Base-by-base conservation (phyloP, 2,888 invertebrate genomes). In the Adela reaumurella region DNA sequence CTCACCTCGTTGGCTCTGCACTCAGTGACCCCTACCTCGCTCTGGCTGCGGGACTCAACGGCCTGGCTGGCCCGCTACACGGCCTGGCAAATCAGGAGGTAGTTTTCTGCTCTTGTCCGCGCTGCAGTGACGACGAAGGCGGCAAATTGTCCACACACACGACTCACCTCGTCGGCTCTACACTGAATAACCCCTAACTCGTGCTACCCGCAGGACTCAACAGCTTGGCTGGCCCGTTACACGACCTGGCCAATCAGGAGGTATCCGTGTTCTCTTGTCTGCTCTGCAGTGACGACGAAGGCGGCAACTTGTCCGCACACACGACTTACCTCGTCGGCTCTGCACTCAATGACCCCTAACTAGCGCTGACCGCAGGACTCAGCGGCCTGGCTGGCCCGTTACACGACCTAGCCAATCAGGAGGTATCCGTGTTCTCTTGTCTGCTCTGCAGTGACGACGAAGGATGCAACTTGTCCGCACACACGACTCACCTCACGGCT, bases 241-340 rank as follows among this genome's bases (percentile, higher is more conserved):
- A n/a, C n/a, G n/a, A n/a, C n/a, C n/a, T n/a, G n/a, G n/a, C n/a
- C n/a, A n/a, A n/a, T n/a, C n/a, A n/a, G n/a, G n/a, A n/a, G n/a
- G n/a, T n/a, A n/a, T n/a, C n/a, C n/a, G n/a, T n/a, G n/a, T n/a
- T n/a, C n/a, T n/a, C n/a, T n/a, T n/a, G n/a, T n/a, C n/a, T n/a
- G n/a, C 46, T n/a, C n/a, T n/a, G n/a, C 52, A 60, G n/a, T 54
- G 93, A 94, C 65, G 92, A 94, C 68, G 93, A 94, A 72, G 93
- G 93, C 58, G 93, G 94, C 53, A 94, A 94, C 67, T 94, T 94
- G 1, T 90, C 90, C 19, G 93, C 94, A n/a, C 94, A 94, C 66
- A 87, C 93, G 1, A 87, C 86, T 42, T 94, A 94, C 66, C 74
- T 94, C 62, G 92, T 94, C 2, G 93, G 90, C 29, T 92, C 92